These are phyloP conservation scores for Thelaira solivaga DNA, from an alignment of 2,888 invertebrate genomes.

Conservation along the genomic window DNA sequence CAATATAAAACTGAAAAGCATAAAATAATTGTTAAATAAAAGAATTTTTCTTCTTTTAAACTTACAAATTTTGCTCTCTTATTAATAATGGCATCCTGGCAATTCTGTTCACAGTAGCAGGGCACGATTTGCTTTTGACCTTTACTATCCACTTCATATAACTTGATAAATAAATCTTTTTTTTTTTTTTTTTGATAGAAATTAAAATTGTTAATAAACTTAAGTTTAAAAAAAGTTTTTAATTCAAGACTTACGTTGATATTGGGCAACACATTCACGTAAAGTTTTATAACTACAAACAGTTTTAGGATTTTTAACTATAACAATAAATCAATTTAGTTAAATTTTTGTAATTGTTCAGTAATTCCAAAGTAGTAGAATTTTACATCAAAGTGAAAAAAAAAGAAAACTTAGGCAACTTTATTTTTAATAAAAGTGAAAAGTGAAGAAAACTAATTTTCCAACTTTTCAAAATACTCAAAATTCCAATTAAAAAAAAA, in stretches of 20 bases:
- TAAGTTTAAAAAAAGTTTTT: not conserved
- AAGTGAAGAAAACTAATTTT: no score
- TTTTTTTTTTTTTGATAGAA: no score
- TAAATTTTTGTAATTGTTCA: no score
- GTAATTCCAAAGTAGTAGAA: no score
- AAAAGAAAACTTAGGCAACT: no score
- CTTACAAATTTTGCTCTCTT: slow-evolving; percentile 47
- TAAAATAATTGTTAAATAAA: slow-evolving; percentile 58
- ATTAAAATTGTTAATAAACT: not conserved
- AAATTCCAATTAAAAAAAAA: no score
- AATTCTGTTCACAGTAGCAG: slow-evolving; percentile 56
- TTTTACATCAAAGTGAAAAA: no score
- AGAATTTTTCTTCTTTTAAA: not conserved
- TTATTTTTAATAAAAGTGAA: no score
- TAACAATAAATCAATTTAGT: slow-evolving; percentile 28
- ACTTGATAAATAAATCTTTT: slow-evolving; percentile 51
- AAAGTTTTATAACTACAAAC: slow-evolving; percentile 71
- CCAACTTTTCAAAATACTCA: no score
- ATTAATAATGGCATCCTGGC: slow-evolving; percentile 55
- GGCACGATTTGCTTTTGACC: slow-evolving; percentile 23
- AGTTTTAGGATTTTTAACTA: slow-evolving; percentile 69
- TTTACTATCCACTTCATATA: slow-evolving; percentile 20
- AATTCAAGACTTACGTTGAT: slow-evolving; percentile 65
- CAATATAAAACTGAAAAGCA: no score
- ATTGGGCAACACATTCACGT: slow-evolving; percentile 69